These are phyloP conservation scores for Pristionchus fissidentatus DNA, from an alignment of 2,888 invertebrate species.

Conservation along the genomic window DNA sequence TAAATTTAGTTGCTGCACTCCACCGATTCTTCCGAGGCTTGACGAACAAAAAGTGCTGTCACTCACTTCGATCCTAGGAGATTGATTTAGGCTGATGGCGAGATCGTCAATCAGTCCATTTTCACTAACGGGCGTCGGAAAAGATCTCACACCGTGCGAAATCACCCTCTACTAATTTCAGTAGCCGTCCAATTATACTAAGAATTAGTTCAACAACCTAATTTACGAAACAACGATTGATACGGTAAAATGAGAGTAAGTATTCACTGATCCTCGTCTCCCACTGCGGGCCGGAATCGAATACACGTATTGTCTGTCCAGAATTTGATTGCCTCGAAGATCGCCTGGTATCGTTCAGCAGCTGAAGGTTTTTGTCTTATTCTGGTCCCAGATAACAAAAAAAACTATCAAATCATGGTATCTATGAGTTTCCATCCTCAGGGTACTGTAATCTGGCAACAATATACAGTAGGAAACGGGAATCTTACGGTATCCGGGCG, in stretches of 20 bases:
- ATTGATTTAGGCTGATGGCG: too few relatives aligned
- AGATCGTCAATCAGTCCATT: background rate
- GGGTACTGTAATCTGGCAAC: too few relatives aligned
- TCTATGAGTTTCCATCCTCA: too few relatives aligned
- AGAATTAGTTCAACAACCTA: too few relatives aligned
- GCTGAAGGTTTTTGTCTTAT: slow-evolving; percentile 16
- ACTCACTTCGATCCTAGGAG: background rate
- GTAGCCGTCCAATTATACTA: too few relatives aligned
- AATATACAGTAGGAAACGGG: too few relatives aligned
- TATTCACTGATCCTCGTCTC: background rate
- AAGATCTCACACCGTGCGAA: background rate
- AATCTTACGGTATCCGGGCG: background rate
- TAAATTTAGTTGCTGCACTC: slow-evolving; percentile 31
- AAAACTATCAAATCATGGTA: too few relatives aligned
- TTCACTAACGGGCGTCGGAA: too few relatives aligned
- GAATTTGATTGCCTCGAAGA: slow-evolving; percentile 32
- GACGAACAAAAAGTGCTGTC: slow-evolving; percentile 11
- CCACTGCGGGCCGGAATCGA: background rate
- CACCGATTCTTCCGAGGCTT: background rate
- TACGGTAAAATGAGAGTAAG: background rate
- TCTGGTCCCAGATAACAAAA: background rate
- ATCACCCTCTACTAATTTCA: too few relatives aligned
- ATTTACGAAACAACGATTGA: background rate
- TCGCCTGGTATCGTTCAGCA: slow-evolving; percentile 11
- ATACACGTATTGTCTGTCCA: slow-evolving; percentile 37